phyloP scores from a whole-genome alignment of 2,113 vertebrate species.

The Prinia subflava region DNA sequence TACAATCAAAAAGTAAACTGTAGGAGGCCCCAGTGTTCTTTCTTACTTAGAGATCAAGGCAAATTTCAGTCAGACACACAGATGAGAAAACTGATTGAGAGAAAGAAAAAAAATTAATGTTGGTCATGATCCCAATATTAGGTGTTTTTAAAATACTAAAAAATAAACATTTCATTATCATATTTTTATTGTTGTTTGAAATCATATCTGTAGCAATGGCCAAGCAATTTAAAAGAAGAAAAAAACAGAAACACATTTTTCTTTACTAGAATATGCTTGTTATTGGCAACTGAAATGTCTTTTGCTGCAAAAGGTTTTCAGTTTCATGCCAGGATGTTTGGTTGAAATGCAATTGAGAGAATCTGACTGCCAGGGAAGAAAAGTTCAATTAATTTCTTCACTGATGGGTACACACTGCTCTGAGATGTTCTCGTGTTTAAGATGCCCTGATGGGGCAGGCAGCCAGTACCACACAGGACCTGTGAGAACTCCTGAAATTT shows the following conservation, averaged over 20 bases:
- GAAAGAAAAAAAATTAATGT: neutral
- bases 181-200: neutral
- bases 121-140: neutral
- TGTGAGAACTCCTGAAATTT: neutral
- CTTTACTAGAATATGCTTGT: neutral
- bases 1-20: constrained; percentile 26
- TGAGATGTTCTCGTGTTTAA: neutral
- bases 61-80: neutral
- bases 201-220: neutral
- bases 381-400: neutral
- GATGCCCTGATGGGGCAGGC: neutral
- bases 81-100: neutral
- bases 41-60: neutral
- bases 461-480: neutral
- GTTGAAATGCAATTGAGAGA: neutral
- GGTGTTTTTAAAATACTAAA: neutral
- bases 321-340: neutral
- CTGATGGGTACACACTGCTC: neutral
- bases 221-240: neutral
- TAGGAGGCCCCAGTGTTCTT: constrained; percentile 50
- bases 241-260: neutral
- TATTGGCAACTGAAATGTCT: neutral
- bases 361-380: neutral
- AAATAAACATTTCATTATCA: neutral
- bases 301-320: neutral